Conservation (phyloP, 2,888 invertebrate species). For the Calliopum simillimum region DNA sequence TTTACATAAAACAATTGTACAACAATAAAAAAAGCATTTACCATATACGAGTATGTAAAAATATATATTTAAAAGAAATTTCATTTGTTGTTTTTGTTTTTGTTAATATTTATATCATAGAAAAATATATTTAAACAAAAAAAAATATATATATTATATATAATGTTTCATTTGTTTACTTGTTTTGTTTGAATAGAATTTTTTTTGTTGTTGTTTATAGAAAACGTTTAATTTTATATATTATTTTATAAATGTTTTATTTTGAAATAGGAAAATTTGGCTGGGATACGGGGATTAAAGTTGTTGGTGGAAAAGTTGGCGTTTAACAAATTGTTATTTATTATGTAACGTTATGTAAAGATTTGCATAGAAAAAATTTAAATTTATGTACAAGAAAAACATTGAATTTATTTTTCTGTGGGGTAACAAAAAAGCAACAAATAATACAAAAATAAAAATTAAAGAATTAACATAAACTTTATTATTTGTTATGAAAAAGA, state of each 20-base stretch:
- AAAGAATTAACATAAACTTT: slow-evolving; percentile 20
- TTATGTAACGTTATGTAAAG: slow-evolving; percentile 24
- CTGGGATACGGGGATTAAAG: not conserved
- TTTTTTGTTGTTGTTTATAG: slow-evolving; percentile 14
- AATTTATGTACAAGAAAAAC: slow-evolving; percentile 41
- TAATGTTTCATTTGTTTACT: slow-evolving; percentile 54
- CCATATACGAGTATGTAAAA: slow-evolving; percentile 18
- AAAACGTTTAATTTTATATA: slow-evolving; percentile 3
- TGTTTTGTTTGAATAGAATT: slow-evolving; percentile 44
- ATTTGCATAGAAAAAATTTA: slow-evolving; percentile 16
- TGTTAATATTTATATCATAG: slow-evolving; percentile 12
- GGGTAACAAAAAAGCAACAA: slow-evolving; percentile 14
- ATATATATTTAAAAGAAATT: slow-evolving; percentile 24
- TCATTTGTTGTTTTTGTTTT: slow-evolving; percentile 36
- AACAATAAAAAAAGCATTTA: slow-evolving; percentile 30
- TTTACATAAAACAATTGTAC: slow-evolving; percentile 30
- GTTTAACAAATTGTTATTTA: not conserved
- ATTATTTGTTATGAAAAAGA: too few species aligned
- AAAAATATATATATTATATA: too few species aligned
- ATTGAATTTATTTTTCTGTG: slow-evolving; percentile 14
- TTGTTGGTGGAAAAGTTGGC: not conserved
- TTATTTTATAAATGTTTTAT: slow-evolving; percentile 11
- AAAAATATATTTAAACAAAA: slow-evolving; percentile 21
- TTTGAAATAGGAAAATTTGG: not conserved
- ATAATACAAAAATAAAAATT: slow-evolving; percentile 2